These are phyloP conservation scores for Sitta carolinensis DNA, from an alignment of 2,797 vertebrate species.

Conservation along the genomic window DNA sequence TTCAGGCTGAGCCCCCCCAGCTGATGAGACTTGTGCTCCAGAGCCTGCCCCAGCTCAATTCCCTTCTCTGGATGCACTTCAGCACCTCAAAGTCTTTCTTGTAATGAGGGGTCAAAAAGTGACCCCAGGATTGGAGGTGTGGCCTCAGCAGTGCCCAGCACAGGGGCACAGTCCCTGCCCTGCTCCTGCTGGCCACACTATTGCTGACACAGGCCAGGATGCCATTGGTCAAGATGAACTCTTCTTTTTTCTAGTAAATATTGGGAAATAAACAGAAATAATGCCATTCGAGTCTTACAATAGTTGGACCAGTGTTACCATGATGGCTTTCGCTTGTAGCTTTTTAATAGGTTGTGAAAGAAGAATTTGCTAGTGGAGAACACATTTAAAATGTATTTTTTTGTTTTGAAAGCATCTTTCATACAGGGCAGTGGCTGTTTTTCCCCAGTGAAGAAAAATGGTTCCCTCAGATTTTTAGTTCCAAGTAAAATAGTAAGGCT, in stretches of 20 bases:
- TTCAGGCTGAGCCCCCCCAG: background rate
- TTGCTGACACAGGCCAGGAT: background rate
- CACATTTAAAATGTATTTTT: background rate
- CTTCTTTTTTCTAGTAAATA: background rate
- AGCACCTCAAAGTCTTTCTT: background rate
- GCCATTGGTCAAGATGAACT: background rate
- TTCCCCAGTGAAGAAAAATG: background rate
- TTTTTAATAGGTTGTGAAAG: background rate
- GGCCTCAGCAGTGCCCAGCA: background rate
- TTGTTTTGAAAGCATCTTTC: background rate
- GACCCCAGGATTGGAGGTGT: background rate
- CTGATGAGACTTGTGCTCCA: background rate
- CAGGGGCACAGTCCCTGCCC: fast-evolving
- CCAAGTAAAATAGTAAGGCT: background rate
- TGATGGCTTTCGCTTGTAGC: background rate
- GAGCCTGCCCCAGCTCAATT: background rate
- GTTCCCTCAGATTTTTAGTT: background rate
- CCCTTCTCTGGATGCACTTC: background rate
- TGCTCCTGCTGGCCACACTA: background rate
- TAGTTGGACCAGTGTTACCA: background rate
- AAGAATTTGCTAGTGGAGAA: background rate
- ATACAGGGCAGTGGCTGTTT: background rate
- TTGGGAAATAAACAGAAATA: background rate
- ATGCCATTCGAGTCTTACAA: background rate
- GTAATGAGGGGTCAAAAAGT: background rate